Conservation (phyloP, 2,797 vertebrate genomes). For the Lagorchestes hirsutus region DNA sequence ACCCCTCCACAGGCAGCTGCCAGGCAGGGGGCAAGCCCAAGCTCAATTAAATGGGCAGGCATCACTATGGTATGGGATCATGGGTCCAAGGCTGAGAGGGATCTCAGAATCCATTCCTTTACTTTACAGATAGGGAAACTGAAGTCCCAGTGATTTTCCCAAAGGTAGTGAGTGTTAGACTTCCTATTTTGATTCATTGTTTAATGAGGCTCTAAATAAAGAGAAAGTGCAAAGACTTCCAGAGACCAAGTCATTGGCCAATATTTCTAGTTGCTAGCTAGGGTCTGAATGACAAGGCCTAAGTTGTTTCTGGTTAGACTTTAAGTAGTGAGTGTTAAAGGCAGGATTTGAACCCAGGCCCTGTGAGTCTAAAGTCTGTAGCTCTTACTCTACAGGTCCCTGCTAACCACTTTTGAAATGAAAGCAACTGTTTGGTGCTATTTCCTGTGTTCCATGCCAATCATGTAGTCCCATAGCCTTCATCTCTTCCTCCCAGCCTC, state of each 20-base stretch:
- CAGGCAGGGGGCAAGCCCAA: neutral
- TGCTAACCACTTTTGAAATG: neutral
- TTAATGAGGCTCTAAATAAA: no score
- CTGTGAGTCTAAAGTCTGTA: neutral
- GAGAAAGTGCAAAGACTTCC: no score
- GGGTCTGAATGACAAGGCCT: no score
- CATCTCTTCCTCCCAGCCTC: neutral
- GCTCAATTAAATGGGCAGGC: neutral
- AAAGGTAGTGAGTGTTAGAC: neutral
- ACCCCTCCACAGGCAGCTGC: constrained; percentile 94
- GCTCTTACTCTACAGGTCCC: neutral
- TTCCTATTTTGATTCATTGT: no score
- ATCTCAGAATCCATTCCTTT: neutral
- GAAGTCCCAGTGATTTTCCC: neutral
- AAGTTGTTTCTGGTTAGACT: no score
- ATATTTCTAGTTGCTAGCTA: no score
- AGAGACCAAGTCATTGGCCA: no score
- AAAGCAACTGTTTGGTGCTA: neutral
- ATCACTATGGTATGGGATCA: neutral
- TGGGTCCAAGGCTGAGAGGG: neutral
- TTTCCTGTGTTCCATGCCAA: neutral
- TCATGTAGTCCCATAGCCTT: neutral
- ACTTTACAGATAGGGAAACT: neutral
- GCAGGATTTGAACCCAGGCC: neutral
- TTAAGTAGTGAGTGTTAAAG: neutral